Evolutionary conservation across 2,797 vertebrate species (phyloP), one percentile per base, ranked within the genome.

Genomic region (Phalloptychus januarius): DNA sequence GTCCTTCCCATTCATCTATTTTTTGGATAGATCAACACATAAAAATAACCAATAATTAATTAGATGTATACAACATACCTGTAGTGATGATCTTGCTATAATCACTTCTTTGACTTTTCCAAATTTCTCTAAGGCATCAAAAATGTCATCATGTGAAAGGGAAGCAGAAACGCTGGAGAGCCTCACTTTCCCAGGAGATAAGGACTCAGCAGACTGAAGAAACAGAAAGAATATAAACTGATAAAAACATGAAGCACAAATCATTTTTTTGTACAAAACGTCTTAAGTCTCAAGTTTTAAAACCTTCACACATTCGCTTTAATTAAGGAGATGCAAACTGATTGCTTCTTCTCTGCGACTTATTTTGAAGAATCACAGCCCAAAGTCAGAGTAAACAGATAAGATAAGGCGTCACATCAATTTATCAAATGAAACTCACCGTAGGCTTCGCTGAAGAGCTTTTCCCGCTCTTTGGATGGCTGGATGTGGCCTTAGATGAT

Each of bases 81-180:
- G 33, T 11, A 0, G 0, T 54, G 0, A 75, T 28, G 71, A 36
- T 11, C 91, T 83, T 67, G 96, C 86, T 38, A 97, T 82, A 0
- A 97, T 86, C 15, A 97, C 85, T 11, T 96, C 95, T 52, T 90
- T 95, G 5, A 96, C 93, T 93, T 96, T 97, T 74, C 97, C 97
- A 65, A 96, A 97, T 0, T 92, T 83, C 73, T 97, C 93, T 50
- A 96, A 76, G 1, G 95, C 90, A 48, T 93, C 79, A 1, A 91
- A 80, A 36, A 98, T 85, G 0, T 97, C 96, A n/a, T 92, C 85
- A 45, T 95, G 82, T 23, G 72, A 77, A 7, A 87, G 12, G 7
- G 3, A 1, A 15, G 0, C 7, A 0, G 0, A 3, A 31, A 84
- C n/a, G 16, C 81, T 82, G 0, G 3, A 1, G 0, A 94, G 82